phyloP scores from a whole-genome alignment of 2,113 vertebrate genomes.

The Sinocyclocheilus grahami region DNA sequence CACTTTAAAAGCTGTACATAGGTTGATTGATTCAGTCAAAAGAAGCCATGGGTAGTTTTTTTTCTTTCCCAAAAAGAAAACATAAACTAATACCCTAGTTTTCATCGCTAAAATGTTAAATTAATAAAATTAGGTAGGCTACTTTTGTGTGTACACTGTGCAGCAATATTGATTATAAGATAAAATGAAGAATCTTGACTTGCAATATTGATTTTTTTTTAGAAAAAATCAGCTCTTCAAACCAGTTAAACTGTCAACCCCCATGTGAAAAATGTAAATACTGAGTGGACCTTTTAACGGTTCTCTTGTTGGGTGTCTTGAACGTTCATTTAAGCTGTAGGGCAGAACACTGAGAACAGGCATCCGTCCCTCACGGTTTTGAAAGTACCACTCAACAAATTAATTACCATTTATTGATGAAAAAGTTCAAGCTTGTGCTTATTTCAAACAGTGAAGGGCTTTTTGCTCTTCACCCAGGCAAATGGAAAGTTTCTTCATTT shows the following conservation, averaged over 20 bases:
- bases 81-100: not conserved
- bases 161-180: constrained; percentile 9
- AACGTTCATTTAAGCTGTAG: constrained; percentile 20
- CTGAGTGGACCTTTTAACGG: not conserved
- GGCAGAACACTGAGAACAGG: not conserved
- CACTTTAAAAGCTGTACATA: constrained; percentile 43
- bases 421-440: constrained; percentile 38
- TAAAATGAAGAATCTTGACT: not conserved
- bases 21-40: constrained; percentile 52
- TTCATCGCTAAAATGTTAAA: not conserved
- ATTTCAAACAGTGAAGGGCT: constrained; percentile 1
- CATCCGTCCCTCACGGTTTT: not conserved
- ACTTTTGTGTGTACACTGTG: not conserved
- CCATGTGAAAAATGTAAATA: not conserved
- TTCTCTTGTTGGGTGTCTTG: constrained; percentile 12
- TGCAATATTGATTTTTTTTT: not conserved
- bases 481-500: not conserved
- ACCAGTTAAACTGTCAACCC: not conserved
- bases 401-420: constrained; percentile 55
- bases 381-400: constrained; percentile 53
- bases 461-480: constrained; percentile 19
- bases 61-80: not conserved
- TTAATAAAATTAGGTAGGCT: not conserved
- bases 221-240: not conserved
- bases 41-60: constrained; percentile 25